Evolutionary conservation across 1,140 invertebrate species (phyloP).

Genomic region (Pogonomyrmex barbatus): DNA sequence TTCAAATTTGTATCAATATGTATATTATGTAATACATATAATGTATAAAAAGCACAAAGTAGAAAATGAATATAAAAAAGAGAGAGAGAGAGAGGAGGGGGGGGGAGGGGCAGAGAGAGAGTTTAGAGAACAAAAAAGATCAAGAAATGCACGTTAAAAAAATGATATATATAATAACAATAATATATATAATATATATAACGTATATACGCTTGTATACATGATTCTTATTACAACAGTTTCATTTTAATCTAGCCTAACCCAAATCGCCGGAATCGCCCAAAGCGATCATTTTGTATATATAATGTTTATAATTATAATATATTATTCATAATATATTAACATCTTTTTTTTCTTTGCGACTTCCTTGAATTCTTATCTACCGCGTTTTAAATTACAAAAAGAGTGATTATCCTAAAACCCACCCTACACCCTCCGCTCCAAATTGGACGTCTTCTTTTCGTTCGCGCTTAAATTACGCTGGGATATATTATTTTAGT

Average conservation of each 20-base stretch:
- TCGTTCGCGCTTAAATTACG: conserved; percentile 5
- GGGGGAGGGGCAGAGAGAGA: neutral
- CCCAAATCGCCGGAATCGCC: conserved; percentile 68
- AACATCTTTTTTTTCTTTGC: conserved; percentile 44
- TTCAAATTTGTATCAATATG: neutral
- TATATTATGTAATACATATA: neutral
- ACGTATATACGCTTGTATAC: conserved; percentile 81
- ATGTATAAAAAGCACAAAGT: neutral
- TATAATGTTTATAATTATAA: conserved; percentile 42
- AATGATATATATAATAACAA: conserved; percentile 81
- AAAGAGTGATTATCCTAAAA: conserved; percentile 40
- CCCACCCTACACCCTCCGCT: conserved; percentile 8
- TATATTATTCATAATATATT: conserved; percentile 63
- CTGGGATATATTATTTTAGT: conserved; percentile 34
- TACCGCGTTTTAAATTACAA: conserved; percentile 38
- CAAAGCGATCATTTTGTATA: neutral
- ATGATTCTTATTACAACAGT: conserved; percentile 82
- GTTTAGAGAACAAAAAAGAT: neutral
- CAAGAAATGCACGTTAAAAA: conserved; percentile 66
- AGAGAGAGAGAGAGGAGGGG: neutral
- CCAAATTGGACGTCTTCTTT: conserved; percentile 23
- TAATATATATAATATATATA: conserved; percentile 80
- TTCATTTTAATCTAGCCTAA: conserved; percentile 79
- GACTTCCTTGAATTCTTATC: conserved; percentile 29
- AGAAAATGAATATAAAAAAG: neutral